Evolutionary conservation across 2,888 invertebrate species (phyloP), one percentile per base, ranked within the genome.

Genomic region (Spilarctia lutea): DNA sequence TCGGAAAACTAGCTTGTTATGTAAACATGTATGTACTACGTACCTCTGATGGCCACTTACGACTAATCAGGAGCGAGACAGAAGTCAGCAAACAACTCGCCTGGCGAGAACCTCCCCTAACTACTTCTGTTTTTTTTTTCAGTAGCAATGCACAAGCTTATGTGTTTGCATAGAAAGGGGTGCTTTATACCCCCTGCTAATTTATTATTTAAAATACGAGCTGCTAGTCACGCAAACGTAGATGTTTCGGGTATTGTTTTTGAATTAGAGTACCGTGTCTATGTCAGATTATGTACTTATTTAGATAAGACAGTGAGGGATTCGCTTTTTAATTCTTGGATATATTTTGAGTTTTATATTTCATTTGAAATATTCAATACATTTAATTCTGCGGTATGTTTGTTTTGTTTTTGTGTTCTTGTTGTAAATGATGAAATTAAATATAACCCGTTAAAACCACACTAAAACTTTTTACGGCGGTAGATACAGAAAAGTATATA

Each of bases 171-270:
- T 87, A 88, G 86, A 83, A 87, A 85, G 79, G 85, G 85, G 87
- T 87, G 81, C 80, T 88, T 86, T 88, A 86, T 87, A 84, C 83
- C 78, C 78, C 74, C 73, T 79, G 83, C 88, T 91, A 90, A 92
- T 92, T 89, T 91, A 92, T 92, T 91, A 92, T 92, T 92, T 89
- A 91, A 87, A 88, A 83, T 77, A 76, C 75, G 63, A 60, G 79
- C 75, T 71, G 73, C 60, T 65, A 52, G 82, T 72, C 84, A 84
- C 85, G 85, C 85, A 48, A 76, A 67, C 39, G 65, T 69, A 35
- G 60, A 66, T 73, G 30, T 42, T 42, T 33, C 30, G 45, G 66
- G 75, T 68, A 83, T 71, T 69, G 68, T 77, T 81, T 79, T 68
- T 74, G 74, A 68, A 78, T 74, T 71, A 35, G 33, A n/a, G 16